phyloP scores from a whole-genome alignment of 2,797 vertebrate species.

The Sebastiscus tertius region DNA sequence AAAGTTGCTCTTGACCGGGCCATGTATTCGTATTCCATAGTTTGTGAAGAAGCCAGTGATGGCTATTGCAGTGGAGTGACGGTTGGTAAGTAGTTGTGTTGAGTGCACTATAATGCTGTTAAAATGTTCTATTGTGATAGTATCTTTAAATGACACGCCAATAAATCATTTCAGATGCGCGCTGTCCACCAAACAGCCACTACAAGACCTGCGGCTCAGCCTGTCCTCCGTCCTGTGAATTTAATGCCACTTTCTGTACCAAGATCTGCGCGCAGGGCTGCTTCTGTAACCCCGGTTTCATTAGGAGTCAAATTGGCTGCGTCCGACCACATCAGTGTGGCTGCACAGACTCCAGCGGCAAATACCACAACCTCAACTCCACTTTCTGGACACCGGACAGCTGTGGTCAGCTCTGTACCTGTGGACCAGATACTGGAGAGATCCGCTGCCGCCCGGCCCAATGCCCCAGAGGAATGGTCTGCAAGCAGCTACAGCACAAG shows the following conservation, averaged over 20 bases:
- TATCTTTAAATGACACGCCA: not conserved
- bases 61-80: not conserved
- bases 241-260: not conserved
- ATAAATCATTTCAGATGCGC: slow-evolving; percentile 25
- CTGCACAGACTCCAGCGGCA: slow-evolving; percentile 35
- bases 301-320: slow-evolving; percentile 32
- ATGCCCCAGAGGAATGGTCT: slow-evolving; percentile 41
- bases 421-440: slow-evolving; percentile 6
- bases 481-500: slow-evolving; percentile 9
- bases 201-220: slow-evolving; percentile 55
- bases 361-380: slow-evolving; percentile 40
- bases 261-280: slow-evolving; percentile 50
- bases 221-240: slow-evolving; percentile 50
- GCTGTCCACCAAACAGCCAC: slow-evolving; percentile 55
- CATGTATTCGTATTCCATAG: slow-evolving; percentile 11
- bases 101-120: not conserved
- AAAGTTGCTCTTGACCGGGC: not conserved
- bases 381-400: slow-evolving; percentile 35
- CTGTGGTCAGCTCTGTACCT: slow-evolving; percentile 37
- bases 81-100: slow-evolving; percentile 3
- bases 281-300: slow-evolving; percentile 43
- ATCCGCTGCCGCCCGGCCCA: not conserved
- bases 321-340: slow-evolving; percentile 33
- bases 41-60: slow-evolving; percentile 32
- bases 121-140: not conserved